These are phyloP conservation scores for Hippocampus mohnikei DNA, from an alignment of 2,113 vertebrate genomes.

Conservation along the genomic window DNA sequence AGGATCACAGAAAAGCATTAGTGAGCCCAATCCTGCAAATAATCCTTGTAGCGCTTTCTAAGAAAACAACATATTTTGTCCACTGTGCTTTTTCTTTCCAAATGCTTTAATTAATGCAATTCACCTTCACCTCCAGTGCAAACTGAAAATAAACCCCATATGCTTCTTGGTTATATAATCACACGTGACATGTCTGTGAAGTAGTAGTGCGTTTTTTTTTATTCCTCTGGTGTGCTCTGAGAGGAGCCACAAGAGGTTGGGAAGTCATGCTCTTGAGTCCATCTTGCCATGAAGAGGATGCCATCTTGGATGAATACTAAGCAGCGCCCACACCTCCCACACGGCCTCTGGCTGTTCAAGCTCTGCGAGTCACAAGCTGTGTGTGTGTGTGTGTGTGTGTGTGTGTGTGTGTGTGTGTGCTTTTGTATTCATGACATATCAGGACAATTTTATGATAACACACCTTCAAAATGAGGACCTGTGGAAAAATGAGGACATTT, in stretches of 20 bases:
- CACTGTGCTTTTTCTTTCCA: slow-evolving; percentile 1
- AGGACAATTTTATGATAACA: too few relatives aligned
- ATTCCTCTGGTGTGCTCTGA: slow-evolving; percentile 31
- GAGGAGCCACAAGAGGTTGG: slow-evolving; percentile 38
- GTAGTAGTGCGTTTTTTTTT: not conserved
- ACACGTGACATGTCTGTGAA: slow-evolving; percentile 4
- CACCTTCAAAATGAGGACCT: too few relatives aligned
- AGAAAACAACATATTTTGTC: slow-evolving; percentile 6
- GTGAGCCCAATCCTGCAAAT: not conserved
- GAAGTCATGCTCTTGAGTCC: slow-evolving; percentile 43
- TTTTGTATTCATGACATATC: too few relatives aligned
- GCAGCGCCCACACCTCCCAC: slow-evolving; percentile 59
- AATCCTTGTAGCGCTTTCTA: not conserved
- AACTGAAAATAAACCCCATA: not conserved
- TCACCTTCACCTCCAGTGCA: not conserved
- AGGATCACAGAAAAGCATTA: not conserved
- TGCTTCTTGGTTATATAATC: not conserved
- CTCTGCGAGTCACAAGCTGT: slow-evolving; percentile 35
- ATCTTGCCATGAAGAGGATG: slow-evolving; percentile 50
- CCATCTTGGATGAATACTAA: slow-evolving; percentile 52
- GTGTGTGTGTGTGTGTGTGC: too few relatives aligned
- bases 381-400: slow-evolving; percentile 18
- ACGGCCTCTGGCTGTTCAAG: slow-evolving; percentile 54
- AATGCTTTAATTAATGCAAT: not conserved
- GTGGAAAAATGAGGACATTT: too few relatives aligned